phyloP scores from a whole-genome alignment of 1,140 invertebrate species.

The Drosophila repletoides region DNA sequence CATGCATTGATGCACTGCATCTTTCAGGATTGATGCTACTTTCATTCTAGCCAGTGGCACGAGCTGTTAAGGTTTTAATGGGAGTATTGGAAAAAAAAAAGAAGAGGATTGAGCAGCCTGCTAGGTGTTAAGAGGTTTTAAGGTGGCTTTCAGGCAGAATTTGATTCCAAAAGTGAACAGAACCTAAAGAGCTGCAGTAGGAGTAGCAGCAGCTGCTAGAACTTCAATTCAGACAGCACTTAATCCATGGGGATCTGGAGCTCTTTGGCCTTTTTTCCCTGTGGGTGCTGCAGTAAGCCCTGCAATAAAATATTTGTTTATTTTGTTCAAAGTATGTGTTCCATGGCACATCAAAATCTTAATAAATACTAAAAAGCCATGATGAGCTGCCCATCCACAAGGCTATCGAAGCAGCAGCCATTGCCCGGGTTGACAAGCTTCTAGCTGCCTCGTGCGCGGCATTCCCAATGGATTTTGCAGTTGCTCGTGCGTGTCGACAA shows the following conservation, averaged over 20 bases:
- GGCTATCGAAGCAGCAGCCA: conserved; percentile 59
- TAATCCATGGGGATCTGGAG: neutral
- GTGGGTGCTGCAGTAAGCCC: conserved; percentile 7
- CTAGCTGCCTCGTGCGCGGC: conserved; percentile 33
- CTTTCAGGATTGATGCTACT: too few species aligned
- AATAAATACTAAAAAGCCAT: conserved; percentile 68
- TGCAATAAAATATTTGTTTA: conserved; percentile 56
- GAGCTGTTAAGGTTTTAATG: too few species aligned
- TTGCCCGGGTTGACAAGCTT: conserved; percentile 46
- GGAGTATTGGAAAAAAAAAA: too few species aligned
- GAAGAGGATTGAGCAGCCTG: too few species aligned
- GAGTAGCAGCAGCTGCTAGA: too few species aligned
- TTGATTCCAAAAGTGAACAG: too few species aligned
- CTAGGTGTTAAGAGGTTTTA: too few species aligned
- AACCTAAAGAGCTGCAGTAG: too few species aligned
- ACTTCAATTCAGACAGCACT: too few species aligned
- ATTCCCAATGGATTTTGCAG: conserved; percentile 64
- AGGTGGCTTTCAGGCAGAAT: too few species aligned
- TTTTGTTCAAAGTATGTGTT: conserved; percentile 48
- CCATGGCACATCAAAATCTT: conserved; percentile 58
- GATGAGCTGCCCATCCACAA: conserved; percentile 56
- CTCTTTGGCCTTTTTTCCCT: conserved; percentile 1
- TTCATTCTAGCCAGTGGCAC: too few species aligned
- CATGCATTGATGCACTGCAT: too few species aligned
- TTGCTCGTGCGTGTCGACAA: conserved; percentile 78